Conservation (phyloP, 2,888 invertebrate species). For the Pyrocoelia pectoralis region DNA sequence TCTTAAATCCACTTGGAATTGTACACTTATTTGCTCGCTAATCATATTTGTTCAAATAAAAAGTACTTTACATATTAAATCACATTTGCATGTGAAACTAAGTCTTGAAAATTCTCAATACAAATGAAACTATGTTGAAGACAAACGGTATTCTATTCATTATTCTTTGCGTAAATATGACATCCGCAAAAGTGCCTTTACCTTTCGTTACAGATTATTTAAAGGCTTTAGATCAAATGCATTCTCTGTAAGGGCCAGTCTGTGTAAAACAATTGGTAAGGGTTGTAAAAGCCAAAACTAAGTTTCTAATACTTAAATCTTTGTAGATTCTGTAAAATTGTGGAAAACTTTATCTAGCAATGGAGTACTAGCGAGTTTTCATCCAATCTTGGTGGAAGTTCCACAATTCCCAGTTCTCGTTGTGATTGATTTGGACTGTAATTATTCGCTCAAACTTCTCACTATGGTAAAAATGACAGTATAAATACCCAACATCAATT, state of each 20-base stretch:
- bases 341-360: constrained; percentile 38
- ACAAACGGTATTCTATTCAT: not conserved
- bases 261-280: constrained; percentile 43
- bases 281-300: too few species aligned
- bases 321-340: constrained; percentile 41
- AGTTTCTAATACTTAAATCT: not conserved
- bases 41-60: too few species aligned
- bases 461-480: constrained; percentile 48
- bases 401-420: constrained; percentile 45
- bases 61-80: not conserved
- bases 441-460: constrained; percentile 51
- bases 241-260: constrained; percentile 37
- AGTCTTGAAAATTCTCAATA: too few species aligned
- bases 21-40: not conserved
- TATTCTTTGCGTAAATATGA: not conserved
- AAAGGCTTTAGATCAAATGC: constrained; percentile 22
- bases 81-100: too few species aligned
- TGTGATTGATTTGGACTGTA: constrained; percentile 59
- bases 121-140: not conserved
- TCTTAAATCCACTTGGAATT: not conserved
- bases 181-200: not conserved
- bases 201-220: constrained; percentile 22
- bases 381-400: constrained; percentile 45
- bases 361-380: constrained; percentile 36
- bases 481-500: not conserved